Base-by-base conservation (phyloP, 2,113 vertebrate genomes). In the Abramis brama region DNA sequence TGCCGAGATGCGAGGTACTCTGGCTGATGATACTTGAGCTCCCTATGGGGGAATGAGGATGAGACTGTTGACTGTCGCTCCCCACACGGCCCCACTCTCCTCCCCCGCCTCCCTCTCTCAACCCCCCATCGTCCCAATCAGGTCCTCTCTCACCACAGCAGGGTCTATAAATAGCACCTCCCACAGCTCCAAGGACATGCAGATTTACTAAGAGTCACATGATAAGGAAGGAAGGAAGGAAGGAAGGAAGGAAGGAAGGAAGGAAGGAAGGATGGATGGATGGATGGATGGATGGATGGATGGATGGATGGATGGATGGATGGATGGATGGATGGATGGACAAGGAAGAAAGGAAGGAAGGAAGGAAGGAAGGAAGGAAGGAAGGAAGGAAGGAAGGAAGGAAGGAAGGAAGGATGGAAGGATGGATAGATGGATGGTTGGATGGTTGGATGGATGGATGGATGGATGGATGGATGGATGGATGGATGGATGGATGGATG, bases 121-220 rank as follows among this genome's bases (percentile, higher is more conserved):
- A 78, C 88, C 86, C 81, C 84, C 86, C 79, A 81, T 86, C 64
- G 73, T 86, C 88, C 88, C 86, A 88, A 88, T 89, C 88, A 87
- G 87, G 60, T 82, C 77, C 68, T 87, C 83, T 85, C 88, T 85
- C 57, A 76, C 78, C 27, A 84, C 87, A 84, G 73, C 83, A 78
- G 73, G 23, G 25, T 79, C 87, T 91, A 91, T 89, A 91, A 89
- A 91, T 90, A 91, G 90, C 66, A 60, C 57, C 76, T 87, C 87
- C 87, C 84, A 83, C 66, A 82, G 90, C 90, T 90, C 79, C 87
- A 90, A 90, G 88, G 87, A 89, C 84, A 91, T 90, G 90, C 87
- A 89, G 84, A 91, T 91, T 90, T 87, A 62, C 87, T 45, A 36
- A 78, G 77, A 85, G 83, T 86, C 87, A 86, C 88, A 83, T 87